These are phyloP conservation scores for Drosophila bunnanda DNA, from an alignment of 2,888 invertebrate genomes.

Conservation along the genomic window DNA sequence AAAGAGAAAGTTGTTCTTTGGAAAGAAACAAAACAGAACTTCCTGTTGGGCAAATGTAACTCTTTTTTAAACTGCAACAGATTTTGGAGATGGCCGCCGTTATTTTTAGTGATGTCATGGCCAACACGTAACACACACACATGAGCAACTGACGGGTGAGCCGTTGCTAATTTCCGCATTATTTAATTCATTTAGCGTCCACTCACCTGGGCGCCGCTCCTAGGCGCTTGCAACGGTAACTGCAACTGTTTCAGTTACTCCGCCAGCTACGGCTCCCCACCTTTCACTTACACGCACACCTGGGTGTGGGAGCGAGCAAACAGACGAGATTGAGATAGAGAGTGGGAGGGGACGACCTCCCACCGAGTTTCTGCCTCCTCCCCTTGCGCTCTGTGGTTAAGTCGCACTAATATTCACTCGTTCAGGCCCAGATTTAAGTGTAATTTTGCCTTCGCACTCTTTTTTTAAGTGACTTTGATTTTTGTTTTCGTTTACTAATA, in stretches of 20 bases:
- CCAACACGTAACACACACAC: slow-evolving; percentile 17
- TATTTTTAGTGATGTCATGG: slow-evolving; percentile 53
- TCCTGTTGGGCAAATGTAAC: no score
- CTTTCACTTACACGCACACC: slow-evolving; percentile 13
- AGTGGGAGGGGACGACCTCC: slow-evolving; percentile 15
- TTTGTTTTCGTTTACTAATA: slow-evolving; percentile 22
- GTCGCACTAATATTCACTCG: slow-evolving; percentile 8
- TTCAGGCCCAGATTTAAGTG: background rate
- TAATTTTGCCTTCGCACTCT: background rate
- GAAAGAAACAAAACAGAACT: background rate
- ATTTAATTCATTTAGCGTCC: slow-evolving; percentile 27
- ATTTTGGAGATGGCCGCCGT: slow-evolving; percentile 4
- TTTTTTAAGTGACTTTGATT: slow-evolving; percentile 12
- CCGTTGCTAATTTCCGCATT: slow-evolving; percentile 45
- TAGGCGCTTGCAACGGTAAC: slow-evolving; percentile 22
- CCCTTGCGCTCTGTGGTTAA: background rate
- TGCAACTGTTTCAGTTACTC: slow-evolving; percentile 40
- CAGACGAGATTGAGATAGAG: slow-evolving; percentile 1
- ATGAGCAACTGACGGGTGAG: slow-evolving; percentile 1
- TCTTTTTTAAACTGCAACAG: slow-evolving; percentile 6
- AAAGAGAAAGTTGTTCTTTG: background rate
- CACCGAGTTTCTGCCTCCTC: slow-evolving; percentile 1
- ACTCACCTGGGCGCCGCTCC: slow-evolving; percentile 50
- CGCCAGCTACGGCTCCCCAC: slow-evolving; percentile 5
- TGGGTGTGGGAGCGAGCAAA: slow-evolving; percentile 9